Conservation (phyloP, 2,113 vertebrate genomes). For the Crotalus viridis region DNA sequence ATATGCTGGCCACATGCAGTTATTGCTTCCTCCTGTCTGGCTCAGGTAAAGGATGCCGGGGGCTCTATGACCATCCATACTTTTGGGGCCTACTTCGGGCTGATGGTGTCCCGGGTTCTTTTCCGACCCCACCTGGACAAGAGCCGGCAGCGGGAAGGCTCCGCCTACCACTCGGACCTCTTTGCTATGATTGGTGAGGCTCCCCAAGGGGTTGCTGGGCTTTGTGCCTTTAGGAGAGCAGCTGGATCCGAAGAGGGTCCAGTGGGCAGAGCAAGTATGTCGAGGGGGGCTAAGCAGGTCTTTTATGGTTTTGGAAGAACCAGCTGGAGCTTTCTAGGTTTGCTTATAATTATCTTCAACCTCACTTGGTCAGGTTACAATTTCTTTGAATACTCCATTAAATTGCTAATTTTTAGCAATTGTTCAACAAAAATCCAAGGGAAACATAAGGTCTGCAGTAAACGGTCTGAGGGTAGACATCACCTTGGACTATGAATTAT, state of each 20-base stretch:
- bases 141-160: constrained; percentile 72
- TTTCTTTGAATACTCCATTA: not conserved
- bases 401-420: not conserved
- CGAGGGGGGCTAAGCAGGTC: not conserved
- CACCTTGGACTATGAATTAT: too few species aligned
- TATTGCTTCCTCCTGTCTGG: not conserved
- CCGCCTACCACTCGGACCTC: constrained; percentile 76
- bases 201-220: not conserved
- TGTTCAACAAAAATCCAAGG: not conserved
- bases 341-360: not conserved
- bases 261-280: not conserved
- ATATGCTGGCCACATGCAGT: not conserved
- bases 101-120: constrained; percentile 81
- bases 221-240: not conserved
- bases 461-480: too few species aligned
- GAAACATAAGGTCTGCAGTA: not conserved
- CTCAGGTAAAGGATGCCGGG: constrained; percentile 83
- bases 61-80: constrained; percentile 92
- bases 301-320: too few species aligned
- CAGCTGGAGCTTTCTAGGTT: not conserved
- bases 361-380: not conserved
- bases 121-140: constrained; percentile 72
- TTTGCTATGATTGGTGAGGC: constrained; percentile 87
- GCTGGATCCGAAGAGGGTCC: not conserved
- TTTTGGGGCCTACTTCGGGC: constrained; percentile 90